These are phyloP conservation scores for Anagrus nilaparvatae DNA, from an alignment of 1,140 invertebrate genomes.

Conservation along the genomic window DNA sequence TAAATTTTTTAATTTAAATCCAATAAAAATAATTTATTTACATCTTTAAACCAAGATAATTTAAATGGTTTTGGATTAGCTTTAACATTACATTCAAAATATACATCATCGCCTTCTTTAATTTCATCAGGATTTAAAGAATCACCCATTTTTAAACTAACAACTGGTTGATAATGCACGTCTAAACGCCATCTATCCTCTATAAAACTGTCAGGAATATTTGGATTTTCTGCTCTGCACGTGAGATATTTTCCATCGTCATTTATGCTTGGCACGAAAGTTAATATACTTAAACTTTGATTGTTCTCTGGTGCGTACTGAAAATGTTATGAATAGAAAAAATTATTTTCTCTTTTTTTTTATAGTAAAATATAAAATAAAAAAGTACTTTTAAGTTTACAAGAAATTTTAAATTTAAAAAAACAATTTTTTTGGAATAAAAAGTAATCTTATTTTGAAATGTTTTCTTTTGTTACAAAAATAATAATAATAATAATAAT, in stretches of 20 bases:
- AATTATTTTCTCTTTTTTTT: too few relatives aligned
- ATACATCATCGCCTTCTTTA: slow-evolving; percentile 76
- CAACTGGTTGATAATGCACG: slow-evolving; percentile 68
- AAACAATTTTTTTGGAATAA: too few relatives aligned
- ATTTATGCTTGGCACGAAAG: slow-evolving; percentile 67
- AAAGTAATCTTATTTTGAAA: too few relatives aligned
- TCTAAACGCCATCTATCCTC: slow-evolving; percentile 73
- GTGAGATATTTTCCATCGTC: slow-evolving; percentile 81
- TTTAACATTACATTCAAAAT: slow-evolving; percentile 68
- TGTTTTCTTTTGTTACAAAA: too few relatives aligned
- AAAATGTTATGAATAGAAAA: too few relatives aligned
- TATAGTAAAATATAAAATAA: too few relatives aligned
- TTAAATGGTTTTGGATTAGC: slow-evolving; percentile 73
- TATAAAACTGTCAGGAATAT: slow-evolving; percentile 65
- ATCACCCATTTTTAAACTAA: slow-evolving; percentile 64
- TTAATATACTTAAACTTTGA: slow-evolving; percentile 71
- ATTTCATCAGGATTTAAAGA: slow-evolving; percentile 70
- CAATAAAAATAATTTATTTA: slow-evolving; percentile 42
- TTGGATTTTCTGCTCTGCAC: slow-evolving; percentile 77
- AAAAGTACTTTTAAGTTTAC: too few relatives aligned
- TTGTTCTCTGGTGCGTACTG: slow-evolving; percentile 74
- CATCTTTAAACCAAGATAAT: slow-evolving; percentile 75
- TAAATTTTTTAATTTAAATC: not conserved
- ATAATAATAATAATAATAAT: too few relatives aligned
- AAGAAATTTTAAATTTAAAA: too few relatives aligned